These are phyloP conservation scores for Tipula helvola DNA, from an alignment of 2,888 invertebrate species.

Conservation along the genomic window DNA sequence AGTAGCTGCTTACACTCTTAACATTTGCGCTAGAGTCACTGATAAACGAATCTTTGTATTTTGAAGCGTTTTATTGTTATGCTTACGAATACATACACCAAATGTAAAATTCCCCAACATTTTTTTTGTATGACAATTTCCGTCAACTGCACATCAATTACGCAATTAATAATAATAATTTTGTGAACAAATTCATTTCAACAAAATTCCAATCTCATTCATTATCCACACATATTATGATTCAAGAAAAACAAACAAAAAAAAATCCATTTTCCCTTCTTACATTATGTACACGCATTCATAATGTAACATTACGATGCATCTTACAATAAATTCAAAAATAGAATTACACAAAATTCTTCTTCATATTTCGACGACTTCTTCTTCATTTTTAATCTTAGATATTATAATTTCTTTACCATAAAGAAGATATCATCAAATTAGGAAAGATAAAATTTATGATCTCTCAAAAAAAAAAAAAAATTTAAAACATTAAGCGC, in stretches of 20 bases:
- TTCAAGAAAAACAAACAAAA: neutral
- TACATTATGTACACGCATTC: neutral
- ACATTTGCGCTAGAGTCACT: too few species aligned
- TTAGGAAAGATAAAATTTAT: neutral
- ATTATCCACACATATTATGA: neutral
- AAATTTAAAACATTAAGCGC: neutral
- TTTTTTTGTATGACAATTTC: neutral
- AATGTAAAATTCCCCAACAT: neutral
- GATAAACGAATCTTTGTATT: too few species aligned
- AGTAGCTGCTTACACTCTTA: too few species aligned
- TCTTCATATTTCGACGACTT: neutral
- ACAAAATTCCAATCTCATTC: neutral
- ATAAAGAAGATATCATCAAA: slow-evolving; percentile 4
- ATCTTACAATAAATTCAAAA: neutral
- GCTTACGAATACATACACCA: too few species aligned
- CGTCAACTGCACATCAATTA: neutral
- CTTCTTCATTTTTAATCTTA: neutral
- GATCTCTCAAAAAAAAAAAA: neutral
- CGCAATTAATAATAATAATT: neutral
- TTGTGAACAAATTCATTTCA: neutral
- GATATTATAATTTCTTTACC: neutral
- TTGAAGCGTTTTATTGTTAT: too few species aligned
- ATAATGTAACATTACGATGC: neutral
- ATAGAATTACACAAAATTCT: neutral
- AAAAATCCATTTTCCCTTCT: neutral